Percentiles rank a stretch among this genome's conserved stretches.
Conservation (phyloP, 1,140 invertebrate species). For the Mactra quadrangularis region DNA sequence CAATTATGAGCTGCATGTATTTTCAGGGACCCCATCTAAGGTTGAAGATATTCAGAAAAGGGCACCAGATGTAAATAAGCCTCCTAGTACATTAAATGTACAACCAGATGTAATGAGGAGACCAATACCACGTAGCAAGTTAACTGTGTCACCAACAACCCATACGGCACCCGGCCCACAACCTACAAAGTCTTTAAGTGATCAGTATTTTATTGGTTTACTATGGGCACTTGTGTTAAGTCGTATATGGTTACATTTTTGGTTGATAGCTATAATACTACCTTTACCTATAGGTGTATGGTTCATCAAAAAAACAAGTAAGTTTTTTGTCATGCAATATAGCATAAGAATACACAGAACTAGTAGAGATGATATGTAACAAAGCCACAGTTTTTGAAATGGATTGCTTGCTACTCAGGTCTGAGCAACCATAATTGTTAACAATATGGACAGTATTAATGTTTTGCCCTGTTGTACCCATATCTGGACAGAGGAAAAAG, state of each 20-base stretch:
- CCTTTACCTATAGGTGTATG: slow-evolving; percentile 88
- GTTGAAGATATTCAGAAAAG: background rate
- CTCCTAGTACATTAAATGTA: slow-evolving; percentile 41
- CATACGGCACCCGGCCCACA: slow-evolving; percentile 20
- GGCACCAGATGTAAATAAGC: slow-evolving; percentile 26
- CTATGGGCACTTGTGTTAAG: slow-evolving; percentile 89
- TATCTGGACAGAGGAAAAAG: too few species aligned
- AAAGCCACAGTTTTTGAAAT: too few species aligned
- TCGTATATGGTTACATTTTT: slow-evolving; percentile 89
- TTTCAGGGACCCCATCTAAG: slow-evolving; percentile 21
- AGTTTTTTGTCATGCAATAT: slow-evolving; percentile 65
- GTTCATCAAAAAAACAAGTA: slow-evolving; percentile 86
- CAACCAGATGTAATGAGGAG: slow-evolving; percentile 18
- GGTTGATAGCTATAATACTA: slow-evolving; percentile 87
- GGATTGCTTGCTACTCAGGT: too few species aligned
- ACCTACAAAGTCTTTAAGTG: slow-evolving; percentile 81
- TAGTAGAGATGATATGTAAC: too few species aligned
- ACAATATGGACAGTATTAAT: too few species aligned
- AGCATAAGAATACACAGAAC: too few species aligned
- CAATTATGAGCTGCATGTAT: too few species aligned
- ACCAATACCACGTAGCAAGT: slow-evolving; percentile 29
- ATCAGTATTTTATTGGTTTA: slow-evolving; percentile 88
- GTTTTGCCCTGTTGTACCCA: too few species aligned
- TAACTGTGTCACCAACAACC: slow-evolving; percentile 19
- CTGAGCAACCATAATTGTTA: too few species aligned